phyloP scores from a whole-genome alignment of 2,797 vertebrate genomes.

The Ataeniobius toweri region DNA sequence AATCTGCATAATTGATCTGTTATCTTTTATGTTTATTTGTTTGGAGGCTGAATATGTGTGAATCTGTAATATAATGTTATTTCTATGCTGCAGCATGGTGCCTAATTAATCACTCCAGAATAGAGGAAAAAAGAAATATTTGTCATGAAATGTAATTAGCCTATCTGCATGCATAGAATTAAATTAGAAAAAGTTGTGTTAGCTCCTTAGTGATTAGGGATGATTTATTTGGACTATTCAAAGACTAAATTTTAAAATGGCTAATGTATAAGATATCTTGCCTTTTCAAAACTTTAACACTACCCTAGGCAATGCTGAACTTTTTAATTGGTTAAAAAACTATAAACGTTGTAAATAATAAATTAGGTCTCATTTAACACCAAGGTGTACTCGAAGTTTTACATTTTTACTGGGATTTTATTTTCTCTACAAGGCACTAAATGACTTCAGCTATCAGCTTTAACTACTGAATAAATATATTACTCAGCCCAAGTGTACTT shows the following conservation, averaged over 20 bases:
- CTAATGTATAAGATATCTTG: constrained; percentile 10
- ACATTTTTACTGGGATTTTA: constrained; percentile 11
- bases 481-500: neutral
- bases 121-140: constrained; percentile 44
- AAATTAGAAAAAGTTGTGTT: constrained; percentile 40
- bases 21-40: constrained; percentile 50
- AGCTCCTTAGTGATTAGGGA: constrained; percentile 58
- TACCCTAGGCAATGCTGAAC: constrained; percentile 2
- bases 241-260: constrained; percentile 25
- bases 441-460: neutral
- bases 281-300: constrained; percentile 14
- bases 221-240: constrained; percentile 58
- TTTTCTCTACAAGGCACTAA: constrained; percentile 13
- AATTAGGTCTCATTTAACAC: neutral
- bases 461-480: neutral
- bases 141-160: constrained; percentile 57
- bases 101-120: constrained; percentile 62
- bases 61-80: constrained; percentile 46
- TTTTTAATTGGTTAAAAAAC: constrained; percentile 19
- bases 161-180: constrained; percentile 38
- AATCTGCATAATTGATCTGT: constrained; percentile 6
- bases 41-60: constrained; percentile 40
- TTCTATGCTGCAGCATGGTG: constrained; percentile 39
- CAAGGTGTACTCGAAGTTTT: constrained; percentile 9
- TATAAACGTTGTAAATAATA: neutral